Conservation (phyloP, 2,888 invertebrate species). For the Bombyx huttoni region DNA sequence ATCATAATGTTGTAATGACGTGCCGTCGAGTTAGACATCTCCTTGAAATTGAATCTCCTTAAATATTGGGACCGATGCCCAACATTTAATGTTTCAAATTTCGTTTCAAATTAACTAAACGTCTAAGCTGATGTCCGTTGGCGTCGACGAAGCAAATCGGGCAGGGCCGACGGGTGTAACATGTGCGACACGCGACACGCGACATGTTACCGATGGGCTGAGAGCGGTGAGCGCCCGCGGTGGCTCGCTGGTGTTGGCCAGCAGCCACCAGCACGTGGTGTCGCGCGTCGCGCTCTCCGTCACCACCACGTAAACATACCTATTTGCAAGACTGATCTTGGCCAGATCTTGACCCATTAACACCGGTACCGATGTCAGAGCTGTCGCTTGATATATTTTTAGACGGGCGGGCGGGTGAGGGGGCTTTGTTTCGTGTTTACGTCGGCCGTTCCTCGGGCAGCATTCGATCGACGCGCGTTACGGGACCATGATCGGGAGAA, state of each 20-base stretch:
- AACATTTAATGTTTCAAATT: background rate
- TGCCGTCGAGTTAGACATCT: background rate
- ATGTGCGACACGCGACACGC: background rate
- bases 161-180: background rate
- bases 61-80: background rate
- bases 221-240: background rate
- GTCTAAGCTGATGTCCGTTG: background rate
- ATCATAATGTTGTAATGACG: too few species aligned
- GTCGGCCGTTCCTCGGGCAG: constrained; percentile 27
- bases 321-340: constrained; percentile 65
- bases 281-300: constrained; percentile 18
- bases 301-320: constrained; percentile 50
- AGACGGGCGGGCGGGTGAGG: constrained; percentile 42
- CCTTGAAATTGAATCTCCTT: background rate
- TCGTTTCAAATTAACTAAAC: background rate
- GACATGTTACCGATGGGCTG: background rate
- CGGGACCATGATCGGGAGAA: constrained; percentile 19
- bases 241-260: constrained; percentile 20
- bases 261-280: constrained; percentile 34
- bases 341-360: constrained; percentile 73
- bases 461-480: constrained; percentile 28
- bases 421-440: constrained; percentile 35
- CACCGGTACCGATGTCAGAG: constrained; percentile 58
- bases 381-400: constrained; percentile 64
- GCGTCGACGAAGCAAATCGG: background rate